Conservation (phyloP, 2,888 invertebrate species). For the Diachrysia chrysitis region DNA sequence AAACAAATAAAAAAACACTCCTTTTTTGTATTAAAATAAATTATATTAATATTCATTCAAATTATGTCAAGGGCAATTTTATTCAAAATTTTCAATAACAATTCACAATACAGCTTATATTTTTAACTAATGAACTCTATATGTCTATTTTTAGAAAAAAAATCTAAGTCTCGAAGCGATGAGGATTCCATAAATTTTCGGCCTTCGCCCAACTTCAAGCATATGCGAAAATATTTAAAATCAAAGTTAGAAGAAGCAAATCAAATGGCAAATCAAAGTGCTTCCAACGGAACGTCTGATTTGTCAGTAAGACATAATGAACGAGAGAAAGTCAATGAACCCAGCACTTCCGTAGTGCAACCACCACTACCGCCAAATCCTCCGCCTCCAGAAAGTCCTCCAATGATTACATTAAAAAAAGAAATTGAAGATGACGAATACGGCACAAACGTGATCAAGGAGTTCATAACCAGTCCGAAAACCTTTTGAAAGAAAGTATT, state of each 20-base stretch:
- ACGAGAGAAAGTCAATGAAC: constrained; percentile 26
- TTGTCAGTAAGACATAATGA: not conserved
- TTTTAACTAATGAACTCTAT: too few species aligned
- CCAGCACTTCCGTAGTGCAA: constrained; percentile 49
- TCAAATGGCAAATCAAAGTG: constrained; percentile 28
- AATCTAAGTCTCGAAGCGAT: constrained; percentile 49
- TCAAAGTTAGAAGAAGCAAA: constrained; percentile 67
- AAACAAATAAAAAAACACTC: too few species aligned
- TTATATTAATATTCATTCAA: too few species aligned
- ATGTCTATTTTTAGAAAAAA: not conserved
- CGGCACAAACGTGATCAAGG: not conserved
- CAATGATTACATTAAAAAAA: constrained; percentile 58
- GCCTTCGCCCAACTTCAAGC: constrained; percentile 76
- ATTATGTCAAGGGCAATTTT: too few species aligned
- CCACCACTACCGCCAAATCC: constrained; percentile 72
- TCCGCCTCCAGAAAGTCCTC: constrained; percentile 66
- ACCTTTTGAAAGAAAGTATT: constrained; percentile 1
- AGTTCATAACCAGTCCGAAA: constrained; percentile 19
- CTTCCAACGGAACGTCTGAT: constrained; percentile 15
- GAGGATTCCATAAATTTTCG: constrained; percentile 72
- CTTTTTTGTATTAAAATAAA: too few species aligned
- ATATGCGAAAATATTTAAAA: constrained; percentile 79
- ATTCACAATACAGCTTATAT: too few species aligned
- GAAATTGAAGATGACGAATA: constrained; percentile 68
- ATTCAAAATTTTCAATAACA: too few species aligned